These are phyloP conservation scores for Marasmarcha lunaedactyla DNA, from an alignment of 2,888 invertebrate genomes.

Conservation along the genomic window DNA sequence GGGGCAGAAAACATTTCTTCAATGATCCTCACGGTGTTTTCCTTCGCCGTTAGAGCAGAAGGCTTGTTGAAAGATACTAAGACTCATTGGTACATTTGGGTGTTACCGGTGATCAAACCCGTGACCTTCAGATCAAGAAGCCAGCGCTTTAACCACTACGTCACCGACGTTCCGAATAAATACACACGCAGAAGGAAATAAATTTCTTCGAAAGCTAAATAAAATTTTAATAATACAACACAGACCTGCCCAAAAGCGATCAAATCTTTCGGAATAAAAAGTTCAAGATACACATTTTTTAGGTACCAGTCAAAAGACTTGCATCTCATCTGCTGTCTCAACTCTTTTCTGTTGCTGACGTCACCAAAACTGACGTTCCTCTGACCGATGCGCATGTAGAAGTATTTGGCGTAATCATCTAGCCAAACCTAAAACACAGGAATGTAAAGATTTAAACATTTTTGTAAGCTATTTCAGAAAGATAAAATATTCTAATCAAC, in stretches of 20 bases:
- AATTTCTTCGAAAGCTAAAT: too few relatives aligned
- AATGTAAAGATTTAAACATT: background rate
- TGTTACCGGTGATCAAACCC: too few relatives aligned
- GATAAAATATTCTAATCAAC: background rate
- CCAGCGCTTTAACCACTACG: too few relatives aligned
- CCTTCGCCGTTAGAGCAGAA: too few relatives aligned
- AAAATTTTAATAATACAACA: constrained; percentile 5
- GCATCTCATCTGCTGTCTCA: constrained; percentile 86
- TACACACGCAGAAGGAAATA: too few relatives aligned
- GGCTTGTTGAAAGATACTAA: too few relatives aligned
- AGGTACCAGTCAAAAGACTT: constrained; percentile 98
- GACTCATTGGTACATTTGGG: too few relatives aligned
- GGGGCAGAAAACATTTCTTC: too few relatives aligned
- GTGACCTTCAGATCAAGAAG: too few relatives aligned
- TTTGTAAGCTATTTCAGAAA: background rate
- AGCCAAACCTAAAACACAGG: constrained; percentile 79
- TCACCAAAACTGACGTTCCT: constrained; percentile 93
- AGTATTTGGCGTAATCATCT: constrained; percentile 95
- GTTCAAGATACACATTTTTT: constrained; percentile 94
- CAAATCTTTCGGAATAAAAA: constrained; percentile 93
- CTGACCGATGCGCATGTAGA: constrained; percentile 94
- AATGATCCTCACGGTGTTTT: too few relatives aligned
- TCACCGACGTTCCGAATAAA: too few relatives aligned
- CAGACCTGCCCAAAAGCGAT: constrained; percentile 94
- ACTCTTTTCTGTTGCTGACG: constrained; percentile 78